A percentile compares a stretch with the other conserved stretches of the same genome.
Evolutionary conservation across 2,797 vertebrate genomes (phyloP).

Genomic region (Enteromius radiatus): DNA sequence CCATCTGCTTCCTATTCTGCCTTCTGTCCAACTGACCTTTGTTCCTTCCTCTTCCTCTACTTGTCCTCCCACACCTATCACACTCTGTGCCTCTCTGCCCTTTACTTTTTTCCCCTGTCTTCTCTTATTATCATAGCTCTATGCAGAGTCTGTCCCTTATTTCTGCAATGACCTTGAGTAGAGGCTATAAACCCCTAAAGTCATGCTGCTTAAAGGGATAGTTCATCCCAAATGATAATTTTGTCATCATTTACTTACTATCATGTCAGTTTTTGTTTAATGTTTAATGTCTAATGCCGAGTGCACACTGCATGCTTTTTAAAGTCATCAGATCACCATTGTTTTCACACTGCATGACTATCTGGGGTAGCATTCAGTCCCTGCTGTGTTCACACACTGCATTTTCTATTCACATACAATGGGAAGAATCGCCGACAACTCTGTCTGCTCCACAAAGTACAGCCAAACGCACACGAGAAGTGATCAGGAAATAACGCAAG

Average conservation of each 20-base stretch:
- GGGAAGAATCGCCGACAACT: too few species aligned
- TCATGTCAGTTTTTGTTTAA: not conserved
- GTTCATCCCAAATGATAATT: not conserved
- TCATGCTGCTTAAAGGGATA: not conserved
- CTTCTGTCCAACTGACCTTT: slow-evolving; percentile 63
- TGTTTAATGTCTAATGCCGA: too few species aligned
- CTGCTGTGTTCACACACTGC: too few species aligned
- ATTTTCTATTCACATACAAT: too few species aligned
- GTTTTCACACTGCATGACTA: too few species aligned
- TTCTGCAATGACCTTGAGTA: slow-evolving; percentile 24
- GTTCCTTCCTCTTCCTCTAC: slow-evolving; percentile 40
- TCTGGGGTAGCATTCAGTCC: too few species aligned
- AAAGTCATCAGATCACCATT: too few species aligned
- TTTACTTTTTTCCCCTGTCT: not conserved
- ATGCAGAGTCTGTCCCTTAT: not conserved
- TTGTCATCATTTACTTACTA: not conserved
- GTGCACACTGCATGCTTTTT: too few species aligned
- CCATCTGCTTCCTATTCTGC: slow-evolving; percentile 57
- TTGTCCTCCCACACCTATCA: slow-evolving; percentile 20
- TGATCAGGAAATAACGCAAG: too few species aligned
- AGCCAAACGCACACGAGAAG: too few species aligned
- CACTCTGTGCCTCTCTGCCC: slow-evolving; percentile 33
- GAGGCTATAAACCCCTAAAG: slow-evolving; percentile 2
- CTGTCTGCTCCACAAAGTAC: too few species aligned
- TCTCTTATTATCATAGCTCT: slow-evolving; percentile 10